Percentiles rank a stretch among this genome's conserved stretches.
Conservation (phyloP, 2,113 vertebrate species). For the Brachionichthys hirsutus region DNA sequence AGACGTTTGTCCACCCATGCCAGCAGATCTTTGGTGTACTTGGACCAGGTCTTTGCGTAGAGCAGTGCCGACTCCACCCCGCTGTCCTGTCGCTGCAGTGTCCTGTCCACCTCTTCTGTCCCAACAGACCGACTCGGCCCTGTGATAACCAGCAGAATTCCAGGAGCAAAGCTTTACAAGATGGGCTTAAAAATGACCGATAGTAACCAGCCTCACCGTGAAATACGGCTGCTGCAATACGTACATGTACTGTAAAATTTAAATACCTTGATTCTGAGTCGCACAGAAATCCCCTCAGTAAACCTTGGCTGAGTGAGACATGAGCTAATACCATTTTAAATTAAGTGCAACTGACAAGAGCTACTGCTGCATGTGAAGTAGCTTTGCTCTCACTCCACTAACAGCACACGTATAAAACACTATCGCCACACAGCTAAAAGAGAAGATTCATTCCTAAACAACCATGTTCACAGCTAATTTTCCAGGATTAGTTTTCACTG, state of each 20-base stretch:
- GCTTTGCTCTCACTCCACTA: too few relatives aligned
- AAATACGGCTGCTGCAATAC: background rate
- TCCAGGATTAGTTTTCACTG: background rate
- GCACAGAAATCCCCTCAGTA: slow-evolving; percentile 16
- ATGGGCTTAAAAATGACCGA: slow-evolving; percentile 29
- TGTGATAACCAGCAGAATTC: slow-evolving; percentile 74
- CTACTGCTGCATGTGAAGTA: background rate
- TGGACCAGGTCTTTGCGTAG: slow-evolving; percentile 96
- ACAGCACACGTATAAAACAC: too few relatives aligned
- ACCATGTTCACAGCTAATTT: background rate
- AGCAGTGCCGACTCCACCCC: slow-evolving; percentile 91
- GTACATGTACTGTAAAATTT: too few relatives aligned
- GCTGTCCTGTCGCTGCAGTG: slow-evolving; percentile 85
- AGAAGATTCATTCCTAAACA: too few relatives aligned
- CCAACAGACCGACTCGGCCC: slow-evolving; percentile 81
- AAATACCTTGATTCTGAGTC: too few relatives aligned
- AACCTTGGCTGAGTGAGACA: slow-evolving; percentile 59
- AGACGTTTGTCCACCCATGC: slow-evolving; percentile 96
- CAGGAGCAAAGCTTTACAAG: slow-evolving; percentile 47
- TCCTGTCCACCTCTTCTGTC: slow-evolving; percentile 84
- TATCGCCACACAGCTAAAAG: too few relatives aligned
- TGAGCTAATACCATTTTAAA: slow-evolving; percentile 75
- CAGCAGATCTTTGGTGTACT: slow-evolving; percentile 95
- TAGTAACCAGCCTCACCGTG: background rate
- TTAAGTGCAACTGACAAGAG: slow-evolving; percentile 71